Evolutionary conservation across 2,113 vertebrate species (phyloP).

Genomic region (Formicarius rufipectus): DNA sequence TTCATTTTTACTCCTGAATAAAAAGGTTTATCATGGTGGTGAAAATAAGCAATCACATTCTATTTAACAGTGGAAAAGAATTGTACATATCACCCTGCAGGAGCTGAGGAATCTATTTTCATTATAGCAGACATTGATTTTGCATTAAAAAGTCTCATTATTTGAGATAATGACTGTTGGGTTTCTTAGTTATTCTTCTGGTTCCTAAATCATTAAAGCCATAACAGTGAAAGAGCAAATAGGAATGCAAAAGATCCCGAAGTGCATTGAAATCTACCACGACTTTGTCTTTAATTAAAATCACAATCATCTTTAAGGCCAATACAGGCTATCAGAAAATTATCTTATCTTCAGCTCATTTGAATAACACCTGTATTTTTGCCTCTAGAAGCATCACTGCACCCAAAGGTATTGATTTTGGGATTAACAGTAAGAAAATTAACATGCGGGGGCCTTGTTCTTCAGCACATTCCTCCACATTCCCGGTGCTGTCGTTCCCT

Average conservation of each 20-base stretch:
- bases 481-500: accelerated
- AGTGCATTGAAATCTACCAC: neutral
- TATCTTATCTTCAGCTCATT: neutral
- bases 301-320: neutral
- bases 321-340: neutral
- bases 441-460: neutral
- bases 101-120: conserved; percentile 80
- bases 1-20: conserved; percentile 73
- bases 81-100: conserved; percentile 71
- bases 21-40: conserved; percentile 61
- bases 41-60: conserved; percentile 72
- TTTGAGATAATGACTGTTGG: conserved; percentile 80
- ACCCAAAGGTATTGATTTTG: neutral
- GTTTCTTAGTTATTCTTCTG: conserved; percentile 78
- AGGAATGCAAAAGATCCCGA: neutral
- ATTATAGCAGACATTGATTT: conserved; percentile 84
- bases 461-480: accelerated
- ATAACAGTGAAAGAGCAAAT: conserved; percentile 59
- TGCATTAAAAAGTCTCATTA: conserved; percentile 84
- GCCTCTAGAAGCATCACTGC: neutral
- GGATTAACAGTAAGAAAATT: neutral
- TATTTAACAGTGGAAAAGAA: conserved; percentile 73
- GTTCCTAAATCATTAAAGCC: conserved; percentile 79
- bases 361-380: neutral
- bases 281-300: neutral